phyloP scores from a whole-genome alignment of 2,888 invertebrate genomes.

The Drosophila meridiana region DNA sequence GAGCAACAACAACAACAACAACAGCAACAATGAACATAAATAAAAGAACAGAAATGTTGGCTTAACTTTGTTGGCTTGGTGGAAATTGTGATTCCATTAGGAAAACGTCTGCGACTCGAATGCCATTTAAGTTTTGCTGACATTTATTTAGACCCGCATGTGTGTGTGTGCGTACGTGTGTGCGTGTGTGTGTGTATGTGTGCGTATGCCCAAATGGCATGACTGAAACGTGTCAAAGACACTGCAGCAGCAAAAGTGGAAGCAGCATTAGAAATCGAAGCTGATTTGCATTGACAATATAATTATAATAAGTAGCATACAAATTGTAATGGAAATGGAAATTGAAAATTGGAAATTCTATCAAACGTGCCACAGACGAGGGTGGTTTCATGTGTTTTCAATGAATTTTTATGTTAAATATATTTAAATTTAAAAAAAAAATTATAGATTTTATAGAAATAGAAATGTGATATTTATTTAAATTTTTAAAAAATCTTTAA shows the following conservation, averaged over 20 bases:
- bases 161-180: constrained; percentile 3
- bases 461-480: too few species aligned
- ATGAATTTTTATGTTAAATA: not conserved
- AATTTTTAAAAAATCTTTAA: too few species aligned
- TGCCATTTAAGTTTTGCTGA: constrained; percentile 72
- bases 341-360: constrained; percentile 37
- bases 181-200: not conserved
- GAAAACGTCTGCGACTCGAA: constrained; percentile 74
- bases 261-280: constrained; percentile 15
- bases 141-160: constrained; percentile 43
- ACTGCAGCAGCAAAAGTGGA: constrained; percentile 20
- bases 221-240: constrained; percentile 42
- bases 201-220: constrained; percentile 14
- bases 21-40: constrained; percentile 38
- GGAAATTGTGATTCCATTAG: constrained; percentile 77
- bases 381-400: constrained; percentile 1
- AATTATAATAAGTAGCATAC: constrained; percentile 49
- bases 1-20: constrained; percentile 49
- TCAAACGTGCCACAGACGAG: constrained; percentile 3
- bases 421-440: not conserved
- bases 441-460: too few species aligned
- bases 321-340: constrained; percentile 40
- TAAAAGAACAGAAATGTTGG: constrained; percentile 49
- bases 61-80: constrained; percentile 47
- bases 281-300: constrained; percentile 49